These are phyloP conservation scores for Caracal caracal DNA, from an alignment of 2,113 vertebrate genomes.

Conservation along the genomic window DNA sequence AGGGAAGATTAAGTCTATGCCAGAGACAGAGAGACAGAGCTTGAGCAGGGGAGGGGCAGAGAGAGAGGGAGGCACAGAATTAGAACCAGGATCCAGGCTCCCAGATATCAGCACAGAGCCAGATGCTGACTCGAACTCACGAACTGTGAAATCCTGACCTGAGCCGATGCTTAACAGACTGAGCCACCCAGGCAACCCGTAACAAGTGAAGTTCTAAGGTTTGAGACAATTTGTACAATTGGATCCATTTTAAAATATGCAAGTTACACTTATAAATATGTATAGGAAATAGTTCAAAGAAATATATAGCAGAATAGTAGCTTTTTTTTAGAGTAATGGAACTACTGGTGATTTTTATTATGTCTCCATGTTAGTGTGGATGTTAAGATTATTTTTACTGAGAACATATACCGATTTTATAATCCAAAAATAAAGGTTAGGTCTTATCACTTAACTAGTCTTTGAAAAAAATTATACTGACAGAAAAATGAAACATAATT, in stretches of 20 bases:
- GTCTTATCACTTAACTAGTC: neutral
- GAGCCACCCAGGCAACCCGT: too few species aligned
- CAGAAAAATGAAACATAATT: conserved; percentile 8
- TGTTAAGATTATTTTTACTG: conserved; percentile 41
- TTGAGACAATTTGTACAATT: neutral
- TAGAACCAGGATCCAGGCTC: too few species aligned
- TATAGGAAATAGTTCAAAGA: neutral
- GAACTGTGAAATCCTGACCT: too few species aligned
- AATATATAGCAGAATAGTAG: neutral
- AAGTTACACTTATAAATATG: neutral
- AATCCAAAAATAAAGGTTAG: neutral
- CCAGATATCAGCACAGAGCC: too few species aligned
- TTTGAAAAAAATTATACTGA: neutral
- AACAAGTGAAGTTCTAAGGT: neutral
- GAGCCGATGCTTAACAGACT: too few species aligned
- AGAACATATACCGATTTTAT: neutral
- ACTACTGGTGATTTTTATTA: neutral
- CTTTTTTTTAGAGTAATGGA: neutral
- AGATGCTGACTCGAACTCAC: too few species aligned
- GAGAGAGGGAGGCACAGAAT: too few species aligned
- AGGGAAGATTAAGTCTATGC: neutral
- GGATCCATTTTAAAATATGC: neutral
- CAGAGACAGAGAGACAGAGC: too few species aligned
- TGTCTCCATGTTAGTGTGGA: neutral
- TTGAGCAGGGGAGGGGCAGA: too few species aligned